phyloP scores from a whole-genome alignment of 53 echinoderm and acorn worm species.

The Pentamera pediparva region DNA sequence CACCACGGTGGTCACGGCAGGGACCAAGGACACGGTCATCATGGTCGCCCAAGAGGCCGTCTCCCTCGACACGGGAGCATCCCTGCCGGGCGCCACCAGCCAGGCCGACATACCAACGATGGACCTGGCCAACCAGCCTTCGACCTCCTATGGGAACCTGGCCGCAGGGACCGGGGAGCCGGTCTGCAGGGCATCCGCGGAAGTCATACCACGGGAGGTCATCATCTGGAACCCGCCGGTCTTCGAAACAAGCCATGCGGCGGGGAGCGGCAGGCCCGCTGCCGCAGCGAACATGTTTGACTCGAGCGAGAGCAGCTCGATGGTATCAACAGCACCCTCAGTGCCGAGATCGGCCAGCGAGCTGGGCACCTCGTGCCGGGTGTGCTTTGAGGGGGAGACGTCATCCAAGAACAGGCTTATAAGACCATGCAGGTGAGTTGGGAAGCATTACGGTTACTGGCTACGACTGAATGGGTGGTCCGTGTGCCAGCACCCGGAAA shows the following conservation, averaged over 20 bases:
- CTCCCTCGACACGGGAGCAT: conserved; percentile 53
- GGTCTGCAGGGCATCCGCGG: conserved; percentile 16
- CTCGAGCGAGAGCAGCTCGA: conserved; percentile 87
- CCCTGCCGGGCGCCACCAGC: conserved; percentile 25
- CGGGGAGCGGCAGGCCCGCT: background rate
- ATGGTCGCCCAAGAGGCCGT: conserved; percentile 46
- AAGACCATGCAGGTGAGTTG: conserved; percentile 77
- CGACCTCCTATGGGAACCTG: conserved; percentile 53
- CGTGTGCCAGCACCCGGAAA: too few relatives aligned
- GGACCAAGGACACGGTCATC: conserved; percentile 13
- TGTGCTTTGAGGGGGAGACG: conserved; percentile 90
- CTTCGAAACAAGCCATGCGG: conserved; percentile 22
- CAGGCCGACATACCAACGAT: background rate
- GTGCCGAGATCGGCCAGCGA: conserved; percentile 93
- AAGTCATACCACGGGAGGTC: conserved; percentile 59
- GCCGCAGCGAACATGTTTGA: conserved; percentile 44
- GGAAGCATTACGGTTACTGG: too few relatives aligned
- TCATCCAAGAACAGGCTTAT: conserved; percentile 92
- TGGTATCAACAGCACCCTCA: conserved; percentile 83
- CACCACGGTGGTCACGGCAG: conserved; percentile 19
- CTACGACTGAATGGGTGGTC: too few relatives aligned
- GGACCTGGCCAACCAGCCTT: conserved; percentile 41
- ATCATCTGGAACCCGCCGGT: conserved; percentile 60
- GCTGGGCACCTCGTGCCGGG: conserved; percentile 78
- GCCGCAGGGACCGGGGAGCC: background rate